phyloP scores from a whole-genome alignment of 1,140 invertebrate species.

The Drosophila kohkoa region DNA sequence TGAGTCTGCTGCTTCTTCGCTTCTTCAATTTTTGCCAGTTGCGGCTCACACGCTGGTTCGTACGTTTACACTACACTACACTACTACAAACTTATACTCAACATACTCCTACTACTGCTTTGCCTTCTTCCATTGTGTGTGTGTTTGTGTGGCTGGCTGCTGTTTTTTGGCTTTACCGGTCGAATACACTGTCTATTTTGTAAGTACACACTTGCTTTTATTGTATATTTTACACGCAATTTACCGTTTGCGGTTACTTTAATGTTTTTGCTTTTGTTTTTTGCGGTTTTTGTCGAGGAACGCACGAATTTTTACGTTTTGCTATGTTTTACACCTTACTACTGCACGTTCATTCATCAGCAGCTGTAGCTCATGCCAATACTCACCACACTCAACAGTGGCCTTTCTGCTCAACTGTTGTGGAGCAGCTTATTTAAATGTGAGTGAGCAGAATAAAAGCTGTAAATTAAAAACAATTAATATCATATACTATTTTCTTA shows the following conservation, averaged over 20 bases:
- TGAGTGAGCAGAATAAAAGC: background rate
- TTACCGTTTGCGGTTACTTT: slow-evolving; percentile 6
- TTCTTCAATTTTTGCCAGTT: slow-evolving; percentile 46
- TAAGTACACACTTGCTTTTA: background rate
- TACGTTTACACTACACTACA: slow-evolving; percentile 61
- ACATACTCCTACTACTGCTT: slow-evolving; percentile 62
- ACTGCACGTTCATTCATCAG: slow-evolving; percentile 73
- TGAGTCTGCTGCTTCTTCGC: slow-evolving; percentile 41
- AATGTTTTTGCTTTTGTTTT: slow-evolving; percentile 35
- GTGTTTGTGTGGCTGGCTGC: slow-evolving; percentile 6
- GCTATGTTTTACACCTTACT: slow-evolving; percentile 70
- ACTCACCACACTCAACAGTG: slow-evolving; percentile 33
- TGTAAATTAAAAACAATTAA: background rate
- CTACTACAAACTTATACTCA: slow-evolving; percentile 60
- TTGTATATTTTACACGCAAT: background rate
- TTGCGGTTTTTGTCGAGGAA: slow-evolving; percentile 37
- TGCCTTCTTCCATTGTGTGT: slow-evolving; percentile 54
- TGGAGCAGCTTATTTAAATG: slow-evolving; percentile 4
- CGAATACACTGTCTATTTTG: slow-evolving; percentile 6
- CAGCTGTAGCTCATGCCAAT: slow-evolving; percentile 48
- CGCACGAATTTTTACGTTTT: slow-evolving; percentile 53
- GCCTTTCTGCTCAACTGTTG: slow-evolving; percentile 31
- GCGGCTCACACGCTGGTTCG: slow-evolving; percentile 60
- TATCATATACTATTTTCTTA: background rate
- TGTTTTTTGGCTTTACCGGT: slow-evolving; percentile 59